Base-by-base conservation (phyloP, 1,140 invertebrate genomes). In the Drosophila nasuta region DNA sequence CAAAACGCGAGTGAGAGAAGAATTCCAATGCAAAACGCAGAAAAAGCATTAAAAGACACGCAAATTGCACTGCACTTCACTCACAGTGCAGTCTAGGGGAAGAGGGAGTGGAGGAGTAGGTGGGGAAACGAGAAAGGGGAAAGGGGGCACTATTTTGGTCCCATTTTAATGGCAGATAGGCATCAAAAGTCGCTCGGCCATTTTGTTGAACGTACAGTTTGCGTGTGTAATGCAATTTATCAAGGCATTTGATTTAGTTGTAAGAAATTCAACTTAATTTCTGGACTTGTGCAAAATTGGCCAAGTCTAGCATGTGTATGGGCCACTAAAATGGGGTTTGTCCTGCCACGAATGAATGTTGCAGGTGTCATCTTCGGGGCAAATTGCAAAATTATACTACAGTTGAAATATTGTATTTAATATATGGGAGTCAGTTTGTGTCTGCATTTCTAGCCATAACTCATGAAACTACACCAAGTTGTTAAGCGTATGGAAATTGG, bases 161-260 rank as follows among this genome's bases (percentile, higher is more conserved):
- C 59, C 64, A 75, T 75, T 87, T 88, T 87, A 72, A 88, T 72
- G 58, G 54, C 70, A 80, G 83, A 89, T 88, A 88, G 66, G 75
- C 67, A 88, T 89, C 83, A 56, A 72, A 70, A 74, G 72, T 60
- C 64, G 60, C 78, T 79, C 69, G 77, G 81, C 80, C 83, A 89
- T 88, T 89, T 88, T 88, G 83, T 88, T 64, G 76, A 54, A 57
- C 74, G 81, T 75, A 71, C 72, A 76, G 81, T 66, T 88, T 85
- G 83, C 83, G 83, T 88, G 83, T 81, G 60, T 38, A 75, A 69
- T 70, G 85, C 57, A 79, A 88, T 88, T 88, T 88, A 88, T 88
- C 85, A 88, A 89, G 80, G 60, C 71, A 89, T 89, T 87, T 87
- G 83, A 87, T 87, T 87, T 87, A 87, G 83, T 87, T 87, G 83